Evolutionary conservation across 2,113 vertebrate species (phyloP).

Genomic region (Lophochroa leadbeateri): DNA sequence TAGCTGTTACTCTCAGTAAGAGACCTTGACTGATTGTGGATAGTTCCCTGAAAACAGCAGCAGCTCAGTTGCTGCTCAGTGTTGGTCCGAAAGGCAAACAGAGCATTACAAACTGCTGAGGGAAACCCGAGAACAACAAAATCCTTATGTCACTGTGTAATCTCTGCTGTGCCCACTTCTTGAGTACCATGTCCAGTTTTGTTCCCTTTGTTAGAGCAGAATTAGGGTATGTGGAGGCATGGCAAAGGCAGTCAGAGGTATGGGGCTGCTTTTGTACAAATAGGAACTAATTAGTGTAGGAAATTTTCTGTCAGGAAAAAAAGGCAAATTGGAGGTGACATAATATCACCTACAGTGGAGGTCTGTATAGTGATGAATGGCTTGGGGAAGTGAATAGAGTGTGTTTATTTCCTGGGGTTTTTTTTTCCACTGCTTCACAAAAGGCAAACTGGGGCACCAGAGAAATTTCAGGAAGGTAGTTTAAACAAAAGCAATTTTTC

Average conservation of each 20-base stretch:
- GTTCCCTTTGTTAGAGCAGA: not conserved
- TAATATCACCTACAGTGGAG: conserved; percentile 51
- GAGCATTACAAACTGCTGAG: not conserved
- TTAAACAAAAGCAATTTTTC: not conserved
- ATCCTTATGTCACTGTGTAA: not conserved
- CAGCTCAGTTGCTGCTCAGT: not conserved
- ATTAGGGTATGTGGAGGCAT: not conserved
- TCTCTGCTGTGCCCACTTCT: not conserved
- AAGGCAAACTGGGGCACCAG: conserved; percentile 59
- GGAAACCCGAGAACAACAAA: not conserved
- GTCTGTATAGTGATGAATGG: conserved; percentile 56
- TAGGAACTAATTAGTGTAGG: conserved; percentile 30
- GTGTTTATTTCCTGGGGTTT: conserved; percentile 11
- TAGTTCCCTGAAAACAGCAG: not conserved
- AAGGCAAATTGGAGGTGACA: conserved; percentile 17
- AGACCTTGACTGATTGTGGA: not conserved
- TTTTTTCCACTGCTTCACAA: conserved; percentile 4
- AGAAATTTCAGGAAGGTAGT: conserved; percentile 7
- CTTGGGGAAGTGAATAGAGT: conserved; percentile 37
- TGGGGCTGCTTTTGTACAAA: not conserved
- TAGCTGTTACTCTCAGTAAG: not conserved
- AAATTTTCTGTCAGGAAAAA: conserved; percentile 23
- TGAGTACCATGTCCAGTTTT: not conserved
- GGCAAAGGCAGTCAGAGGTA: not conserved
- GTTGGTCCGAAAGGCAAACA: not conserved